Percentiles rank a stretch among this genome's conserved stretches.
Evolutionary conservation across 2,113 vertebrate genomes (phyloP).

Genomic region (Thunnus thynnus): DNA sequence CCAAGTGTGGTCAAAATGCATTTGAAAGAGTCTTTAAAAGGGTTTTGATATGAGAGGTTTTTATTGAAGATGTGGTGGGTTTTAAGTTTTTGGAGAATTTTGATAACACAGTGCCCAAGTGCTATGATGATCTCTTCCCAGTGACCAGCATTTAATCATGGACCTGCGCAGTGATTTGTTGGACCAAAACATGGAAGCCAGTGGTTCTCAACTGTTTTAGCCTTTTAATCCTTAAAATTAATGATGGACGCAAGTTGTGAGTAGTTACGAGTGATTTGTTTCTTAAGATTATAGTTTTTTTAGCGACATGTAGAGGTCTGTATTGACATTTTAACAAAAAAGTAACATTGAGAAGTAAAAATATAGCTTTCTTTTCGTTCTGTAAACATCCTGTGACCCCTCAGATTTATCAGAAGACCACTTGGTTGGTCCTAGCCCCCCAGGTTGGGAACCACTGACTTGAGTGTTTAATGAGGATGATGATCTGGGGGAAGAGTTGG

Average conservation of each 20-base stretch:
- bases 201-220: neutral
- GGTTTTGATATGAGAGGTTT: conserved; percentile 1
- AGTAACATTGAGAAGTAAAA: too few species aligned
- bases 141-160: neutral
- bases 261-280: too few species aligned
- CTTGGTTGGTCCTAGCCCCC: too few species aligned
- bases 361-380: too few species aligned
- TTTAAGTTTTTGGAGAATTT: neutral
- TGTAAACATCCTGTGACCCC: neutral
- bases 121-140: neutral
- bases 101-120: conserved; percentile 34
- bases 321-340: too few species aligned
- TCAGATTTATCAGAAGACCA: too few species aligned
- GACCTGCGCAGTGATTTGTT: neutral
- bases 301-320: too few species aligned
- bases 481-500: neutral
- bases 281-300: too few species aligned
- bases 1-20: conserved; percentile 16
- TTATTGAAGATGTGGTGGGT: neutral
- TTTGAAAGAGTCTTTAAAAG: neutral
- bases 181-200: too few species aligned
- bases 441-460: neutral
- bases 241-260: too few species aligned
- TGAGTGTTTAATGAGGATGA: neutral
- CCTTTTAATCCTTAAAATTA: too few species aligned